Percentiles rank a stretch among this genome's conserved stretches.
phyloP scores from a whole-genome alignment of 2,797 vertebrate species.

The Muscicapa striata region DNA sequence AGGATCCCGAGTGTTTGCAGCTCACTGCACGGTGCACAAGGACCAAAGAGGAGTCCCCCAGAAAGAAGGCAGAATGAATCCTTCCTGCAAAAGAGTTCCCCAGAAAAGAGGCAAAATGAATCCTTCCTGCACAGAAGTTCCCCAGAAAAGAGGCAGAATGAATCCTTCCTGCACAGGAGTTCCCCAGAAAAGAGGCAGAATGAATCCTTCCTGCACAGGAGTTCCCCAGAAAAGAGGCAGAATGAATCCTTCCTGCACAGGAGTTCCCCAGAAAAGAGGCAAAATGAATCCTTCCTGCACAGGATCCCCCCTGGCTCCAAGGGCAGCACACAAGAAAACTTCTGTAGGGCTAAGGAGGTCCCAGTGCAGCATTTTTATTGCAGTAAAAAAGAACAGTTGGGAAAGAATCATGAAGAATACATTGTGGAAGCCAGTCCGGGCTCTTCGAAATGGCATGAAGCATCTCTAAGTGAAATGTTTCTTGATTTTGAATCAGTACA shows the following conservation, averaged over 20 bases:
- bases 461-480: conserved; percentile 61
- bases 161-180: neutral
- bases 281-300: neutral
- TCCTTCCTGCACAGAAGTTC: neutral
- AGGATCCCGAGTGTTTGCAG: conserved; percentile 39
- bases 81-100: neutral
- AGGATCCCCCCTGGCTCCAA: neutral
- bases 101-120: conserved; percentile 35
- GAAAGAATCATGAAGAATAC: neutral
- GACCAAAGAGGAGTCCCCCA: conserved; percentile 34
- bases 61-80: conserved; percentile 32
- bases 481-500: conserved; percentile 73
- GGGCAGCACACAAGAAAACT: neutral
- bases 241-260: neutral
- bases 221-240: conserved; percentile 31
- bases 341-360: neutral
- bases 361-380: neutral
- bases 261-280: conserved; percentile 39
- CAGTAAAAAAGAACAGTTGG: neutral
- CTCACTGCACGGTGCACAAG: conserved; percentile 25
- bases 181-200: conserved; percentile 39
- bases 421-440: neutral
- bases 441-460: conserved; percentile 13
- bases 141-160: conserved; percentile 35
- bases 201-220: neutral